A percentile compares a stretch with the other conserved stretches of the same genome.
Conservation (phyloP, 2,113 vertebrate species). For the Empidonax traillii region DNA sequence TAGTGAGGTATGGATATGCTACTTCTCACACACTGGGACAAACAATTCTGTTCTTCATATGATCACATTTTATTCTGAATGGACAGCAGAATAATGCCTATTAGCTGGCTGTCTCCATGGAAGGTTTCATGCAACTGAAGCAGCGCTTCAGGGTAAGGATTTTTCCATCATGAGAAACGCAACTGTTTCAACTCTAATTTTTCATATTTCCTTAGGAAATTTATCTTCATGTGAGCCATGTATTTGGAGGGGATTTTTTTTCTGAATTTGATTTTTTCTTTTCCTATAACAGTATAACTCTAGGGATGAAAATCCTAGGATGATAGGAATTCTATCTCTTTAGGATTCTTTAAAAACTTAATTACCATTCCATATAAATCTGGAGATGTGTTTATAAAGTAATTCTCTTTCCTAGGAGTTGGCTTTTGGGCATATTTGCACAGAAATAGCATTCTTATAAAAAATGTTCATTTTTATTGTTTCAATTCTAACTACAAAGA, state of each 20-base stretch:
- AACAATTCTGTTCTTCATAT: neutral
- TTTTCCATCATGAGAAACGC: neutral
- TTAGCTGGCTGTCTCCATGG: neutral
- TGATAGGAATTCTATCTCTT: neutral
- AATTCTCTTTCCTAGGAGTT: neutral
- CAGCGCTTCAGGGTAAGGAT: neutral
- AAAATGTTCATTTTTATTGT: neutral
- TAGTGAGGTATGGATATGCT: neutral
- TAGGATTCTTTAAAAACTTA: neutral
- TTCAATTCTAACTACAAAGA: neutral
- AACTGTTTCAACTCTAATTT: neutral
- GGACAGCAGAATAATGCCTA: neutral
- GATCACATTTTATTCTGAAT: neutral
- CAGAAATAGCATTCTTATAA: constrained; percentile 2
- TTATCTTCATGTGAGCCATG: neutral
- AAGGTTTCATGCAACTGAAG: neutral
- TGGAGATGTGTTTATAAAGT: neutral
- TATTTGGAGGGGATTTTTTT: neutral
- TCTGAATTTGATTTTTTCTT: neutral
- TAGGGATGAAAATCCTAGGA: neutral
- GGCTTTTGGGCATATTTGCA: neutral
- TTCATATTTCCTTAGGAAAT: neutral
- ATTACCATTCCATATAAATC: neutral
- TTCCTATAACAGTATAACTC: neutral
- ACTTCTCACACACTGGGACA: neutral